phyloP scores from a whole-genome alignment of 2,797 vertebrate genomes.

The Pipistrellus pygmaeus region DNA sequence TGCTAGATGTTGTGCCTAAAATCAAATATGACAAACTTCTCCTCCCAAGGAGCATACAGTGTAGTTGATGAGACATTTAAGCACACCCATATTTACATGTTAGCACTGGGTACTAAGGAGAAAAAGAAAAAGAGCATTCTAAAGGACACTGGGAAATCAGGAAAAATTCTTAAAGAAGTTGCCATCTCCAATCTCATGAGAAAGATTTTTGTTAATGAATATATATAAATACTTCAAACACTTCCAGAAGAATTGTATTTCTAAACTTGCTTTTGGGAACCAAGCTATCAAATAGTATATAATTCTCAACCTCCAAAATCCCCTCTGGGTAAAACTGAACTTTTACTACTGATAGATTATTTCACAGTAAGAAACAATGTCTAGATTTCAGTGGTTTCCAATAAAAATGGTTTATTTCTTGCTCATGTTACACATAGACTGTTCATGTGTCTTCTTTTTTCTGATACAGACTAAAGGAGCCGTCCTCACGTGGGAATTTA shows the following conservation, averaged over 20 bases:
- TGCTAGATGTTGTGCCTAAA: not conserved
- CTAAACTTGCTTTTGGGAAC: not conserved
- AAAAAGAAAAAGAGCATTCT: not conserved
- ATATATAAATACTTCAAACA: constrained; percentile 18
- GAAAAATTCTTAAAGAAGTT: not conserved
- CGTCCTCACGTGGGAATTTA: not conserved
- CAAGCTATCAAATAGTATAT: not conserved
- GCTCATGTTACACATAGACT: not conserved
- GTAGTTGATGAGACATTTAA: not conserved
- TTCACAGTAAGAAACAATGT: not conserved
- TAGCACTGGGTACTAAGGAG: not conserved
- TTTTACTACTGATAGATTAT: constrained; percentile 10
- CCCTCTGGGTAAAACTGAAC: not conserved
- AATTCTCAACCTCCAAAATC: not conserved
- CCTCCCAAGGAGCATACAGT: not conserved
- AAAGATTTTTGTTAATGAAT: constrained; percentile 5
- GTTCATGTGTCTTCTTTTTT: not conserved
- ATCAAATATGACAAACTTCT: not conserved
- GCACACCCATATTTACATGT: not conserved
- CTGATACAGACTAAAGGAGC: not conserved
- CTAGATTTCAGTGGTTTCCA: not conserved
- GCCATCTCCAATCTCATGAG: not conserved
- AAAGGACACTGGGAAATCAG: not conserved
- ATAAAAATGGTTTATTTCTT: not conserved
- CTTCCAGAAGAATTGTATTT: not conserved